Evolutionary conservation across 35 echinoderm and acorn worm species (phyloP).

Genomic region (Strongylocentrotus purpuratus): DNA sequence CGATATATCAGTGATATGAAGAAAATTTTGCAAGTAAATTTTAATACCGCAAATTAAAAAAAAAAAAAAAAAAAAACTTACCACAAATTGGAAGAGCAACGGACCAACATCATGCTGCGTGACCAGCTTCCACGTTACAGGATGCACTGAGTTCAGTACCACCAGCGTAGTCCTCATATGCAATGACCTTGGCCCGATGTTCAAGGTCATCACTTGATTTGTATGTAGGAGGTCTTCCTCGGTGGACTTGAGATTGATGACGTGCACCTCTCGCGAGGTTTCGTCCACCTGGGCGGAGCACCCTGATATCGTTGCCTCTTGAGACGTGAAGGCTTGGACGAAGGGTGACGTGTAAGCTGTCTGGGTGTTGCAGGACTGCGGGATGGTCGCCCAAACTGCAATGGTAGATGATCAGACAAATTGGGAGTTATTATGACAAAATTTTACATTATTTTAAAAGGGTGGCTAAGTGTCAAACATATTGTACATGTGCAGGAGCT

Average conservation of each 20-base stretch:
- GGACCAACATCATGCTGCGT: background rate
- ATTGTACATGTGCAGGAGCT: no score
- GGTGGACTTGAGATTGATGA: slow-evolving; percentile 21
- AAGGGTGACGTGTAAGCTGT: slow-evolving; percentile 16
- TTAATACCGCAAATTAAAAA: no score
- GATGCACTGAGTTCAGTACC: slow-evolving; percentile 25
- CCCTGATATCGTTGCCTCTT: background rate
- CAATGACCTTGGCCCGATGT: slow-evolving; percentile 6
- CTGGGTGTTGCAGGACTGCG: slow-evolving; percentile 8
- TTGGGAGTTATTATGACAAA: no score
- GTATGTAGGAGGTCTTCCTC: slow-evolving; percentile 28
- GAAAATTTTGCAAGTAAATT: no score
- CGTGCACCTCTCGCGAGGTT: background rate
- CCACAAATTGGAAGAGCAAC: slow-evolving; percentile 16
- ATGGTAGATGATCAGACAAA: background rate
- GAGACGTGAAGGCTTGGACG: slow-evolving; percentile 3
- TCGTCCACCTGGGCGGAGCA: slow-evolving; percentile 12
- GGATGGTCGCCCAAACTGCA: background rate
- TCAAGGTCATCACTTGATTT: slow-evolving; percentile 8
- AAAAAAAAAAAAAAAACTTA: background rate
- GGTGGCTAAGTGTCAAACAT: no score
- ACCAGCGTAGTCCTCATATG: background rate
- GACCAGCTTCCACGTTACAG: background rate
- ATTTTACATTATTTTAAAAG: no score
- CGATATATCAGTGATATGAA: no score